A percentile compares a stretch with the other conserved stretches of the same genome.
These are phyloP conservation scores for Baryphthengus martii DNA, from an alignment of 2,113 vertebrate species.

Conservation along the genomic window DNA sequence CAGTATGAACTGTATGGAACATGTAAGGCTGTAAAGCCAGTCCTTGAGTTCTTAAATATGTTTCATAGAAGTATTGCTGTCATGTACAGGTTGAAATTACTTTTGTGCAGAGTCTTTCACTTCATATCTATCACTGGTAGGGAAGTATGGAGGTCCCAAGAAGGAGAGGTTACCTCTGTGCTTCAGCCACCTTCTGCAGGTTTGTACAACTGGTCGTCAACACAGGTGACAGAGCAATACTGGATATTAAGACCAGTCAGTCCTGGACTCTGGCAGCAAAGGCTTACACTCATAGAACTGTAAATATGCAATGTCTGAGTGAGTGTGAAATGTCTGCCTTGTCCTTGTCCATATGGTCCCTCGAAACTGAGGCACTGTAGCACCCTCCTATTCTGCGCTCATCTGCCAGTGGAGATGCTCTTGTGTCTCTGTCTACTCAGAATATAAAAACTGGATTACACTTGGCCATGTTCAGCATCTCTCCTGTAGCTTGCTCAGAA, in stretches of 20 bases:
- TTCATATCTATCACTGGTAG: not conserved
- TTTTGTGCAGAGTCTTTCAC: not conserved
- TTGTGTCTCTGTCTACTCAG: not conserved
- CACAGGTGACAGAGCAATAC: not conserved
- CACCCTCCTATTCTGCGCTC: not conserved
- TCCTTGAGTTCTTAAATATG: not conserved
- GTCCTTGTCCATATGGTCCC: not conserved
- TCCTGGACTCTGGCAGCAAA: not conserved
- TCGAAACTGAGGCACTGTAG: not conserved
- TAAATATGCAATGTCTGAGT: not conserved
- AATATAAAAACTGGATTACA: not conserved
- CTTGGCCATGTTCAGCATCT: not conserved
- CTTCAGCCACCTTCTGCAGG: not conserved
- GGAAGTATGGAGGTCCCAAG: not conserved
- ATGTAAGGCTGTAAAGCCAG: not conserved
- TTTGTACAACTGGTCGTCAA: not conserved
- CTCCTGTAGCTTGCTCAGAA: not conserved
- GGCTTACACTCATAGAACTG: fast-evolving
- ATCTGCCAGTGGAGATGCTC: not conserved
- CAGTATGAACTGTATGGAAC: not conserved
- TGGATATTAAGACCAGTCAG: not conserved
- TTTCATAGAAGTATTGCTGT: not conserved
- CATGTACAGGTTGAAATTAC: not conserved
- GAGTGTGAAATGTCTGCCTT: not conserved
- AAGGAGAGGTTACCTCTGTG: not conserved